Conservation (phyloP, 2,888 invertebrate species). For the Flabesymbios commensalis region DNA sequence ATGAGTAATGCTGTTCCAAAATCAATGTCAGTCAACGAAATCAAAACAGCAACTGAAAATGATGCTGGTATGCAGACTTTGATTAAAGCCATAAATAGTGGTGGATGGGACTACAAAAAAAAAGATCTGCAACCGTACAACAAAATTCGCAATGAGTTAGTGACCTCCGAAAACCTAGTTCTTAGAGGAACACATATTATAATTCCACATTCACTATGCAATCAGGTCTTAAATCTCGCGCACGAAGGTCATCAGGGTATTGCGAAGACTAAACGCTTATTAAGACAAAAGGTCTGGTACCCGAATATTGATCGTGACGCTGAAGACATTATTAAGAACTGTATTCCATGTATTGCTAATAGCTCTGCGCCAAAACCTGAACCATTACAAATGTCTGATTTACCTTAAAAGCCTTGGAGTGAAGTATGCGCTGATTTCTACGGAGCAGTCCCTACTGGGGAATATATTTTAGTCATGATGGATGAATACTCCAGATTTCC, state of each 20-base stretch:
- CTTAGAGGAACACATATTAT: constrained; percentile 7
- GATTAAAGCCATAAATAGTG: not conserved
- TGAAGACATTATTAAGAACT: constrained; percentile 13
- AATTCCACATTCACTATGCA: constrained; percentile 20
- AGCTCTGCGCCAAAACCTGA: not conserved
- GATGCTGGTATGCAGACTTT: constrained; percentile 1
- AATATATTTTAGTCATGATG: not conserved
- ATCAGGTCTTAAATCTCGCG: constrained; percentile 25
- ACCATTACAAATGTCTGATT: constrained; percentile 18
- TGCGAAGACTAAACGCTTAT: constrained; percentile 28
- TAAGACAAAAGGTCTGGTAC: constrained; percentile 34
- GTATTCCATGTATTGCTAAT: constrained; percentile 19
- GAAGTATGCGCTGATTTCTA: no score
- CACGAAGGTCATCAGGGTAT: constrained; percentile 38
- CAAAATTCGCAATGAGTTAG: constrained; percentile 4
- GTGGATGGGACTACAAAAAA: not conserved
- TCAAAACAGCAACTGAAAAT: not conserved
- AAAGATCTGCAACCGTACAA: not conserved
- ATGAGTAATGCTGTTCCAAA: constrained; percentile 17
- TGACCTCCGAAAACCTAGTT: not conserved
- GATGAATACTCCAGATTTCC: constrained; percentile 4
- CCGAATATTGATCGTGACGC: constrained; percentile 25
- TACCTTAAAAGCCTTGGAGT: no score
- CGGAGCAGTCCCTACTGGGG: no score
- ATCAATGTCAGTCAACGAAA: constrained; percentile 6